phyloP scores from a whole-genome alignment of 2,797 vertebrate genomes.

The Echeneis naucrates region DNA sequence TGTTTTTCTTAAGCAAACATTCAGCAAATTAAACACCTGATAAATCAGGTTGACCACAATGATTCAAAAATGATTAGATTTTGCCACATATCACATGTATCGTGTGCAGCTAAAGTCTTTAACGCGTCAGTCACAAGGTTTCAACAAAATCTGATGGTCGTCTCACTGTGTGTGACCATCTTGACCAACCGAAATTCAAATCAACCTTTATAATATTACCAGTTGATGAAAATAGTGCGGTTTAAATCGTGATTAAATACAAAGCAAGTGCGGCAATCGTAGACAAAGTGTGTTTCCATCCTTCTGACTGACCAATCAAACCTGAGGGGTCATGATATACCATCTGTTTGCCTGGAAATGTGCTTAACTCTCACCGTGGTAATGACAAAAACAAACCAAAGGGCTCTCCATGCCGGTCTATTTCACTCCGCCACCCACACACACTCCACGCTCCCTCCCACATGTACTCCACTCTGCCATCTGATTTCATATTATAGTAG shows the following conservation, averaged over 20 bases:
- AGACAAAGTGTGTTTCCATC: constrained; percentile 31
- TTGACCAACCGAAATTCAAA: background rate
- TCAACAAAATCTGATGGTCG: background rate
- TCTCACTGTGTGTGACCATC: background rate
- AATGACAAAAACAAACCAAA: constrained; percentile 67
- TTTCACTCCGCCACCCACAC: constrained; percentile 60
- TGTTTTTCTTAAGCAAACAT: constrained; percentile 1
- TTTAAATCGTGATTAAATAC: background rate
- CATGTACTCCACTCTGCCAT: constrained; percentile 46
- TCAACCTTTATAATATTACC: background rate
- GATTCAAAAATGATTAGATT: background rate
- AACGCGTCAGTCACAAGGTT: too few relatives aligned
- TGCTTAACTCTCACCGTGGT: constrained; percentile 37
- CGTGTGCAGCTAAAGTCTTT: background rate
- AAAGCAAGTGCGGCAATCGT: constrained; percentile 14
- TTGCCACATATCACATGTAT: too few relatives aligned
- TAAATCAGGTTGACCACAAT: background rate
- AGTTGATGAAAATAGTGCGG: constrained; percentile 12
- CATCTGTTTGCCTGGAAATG: constrained; percentile 51
- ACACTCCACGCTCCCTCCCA: constrained; percentile 58
- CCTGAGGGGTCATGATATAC: constrained; percentile 40
- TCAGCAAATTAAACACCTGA: background rate
- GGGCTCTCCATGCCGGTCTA: constrained; percentile 62
- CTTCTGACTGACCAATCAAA: constrained; percentile 24
- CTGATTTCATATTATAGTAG: constrained; percentile 47